Percentiles rank a stretch among this genome's conserved stretches.
Evolutionary conservation across 2,797 vertebrate species (phyloP).

Genomic region (Bovichtus variegatus): DNA sequence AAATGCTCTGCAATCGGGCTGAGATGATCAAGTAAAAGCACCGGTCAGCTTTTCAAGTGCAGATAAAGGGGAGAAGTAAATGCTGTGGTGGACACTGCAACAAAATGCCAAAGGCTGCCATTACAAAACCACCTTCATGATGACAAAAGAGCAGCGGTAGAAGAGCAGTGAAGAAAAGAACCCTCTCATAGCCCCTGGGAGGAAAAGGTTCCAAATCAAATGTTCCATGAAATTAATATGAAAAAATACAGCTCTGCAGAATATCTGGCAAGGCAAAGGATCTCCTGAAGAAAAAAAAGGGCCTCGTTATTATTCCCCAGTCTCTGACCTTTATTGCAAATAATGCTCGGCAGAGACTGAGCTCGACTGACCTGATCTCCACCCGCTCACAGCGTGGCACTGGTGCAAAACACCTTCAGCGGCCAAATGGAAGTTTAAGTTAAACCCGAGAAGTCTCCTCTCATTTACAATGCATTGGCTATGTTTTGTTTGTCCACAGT

Average conservation of each 20-base stretch:
- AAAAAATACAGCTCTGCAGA: slow-evolving; percentile 75
- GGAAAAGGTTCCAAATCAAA: slow-evolving; percentile 78
- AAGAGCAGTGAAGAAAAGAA: slow-evolving; percentile 65
- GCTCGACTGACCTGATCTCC: slow-evolving; percentile 62
- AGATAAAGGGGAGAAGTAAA: slow-evolving; percentile 62
- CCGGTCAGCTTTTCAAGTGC: slow-evolving; percentile 57
- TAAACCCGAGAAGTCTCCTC: slow-evolving; percentile 58
- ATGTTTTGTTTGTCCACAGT: slow-evolving; percentile 71
- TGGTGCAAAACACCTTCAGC: slow-evolving; percentile 53
- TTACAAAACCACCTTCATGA: slow-evolving; percentile 72
- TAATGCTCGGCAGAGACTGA: slow-evolving; percentile 53
- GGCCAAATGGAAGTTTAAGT: slow-evolving; percentile 75
- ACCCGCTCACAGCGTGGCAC: slow-evolving; percentile 51
- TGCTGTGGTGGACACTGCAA: slow-evolving; percentile 47
- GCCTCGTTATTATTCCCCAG: slow-evolving; percentile 66
- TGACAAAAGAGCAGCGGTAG: slow-evolving; percentile 72
- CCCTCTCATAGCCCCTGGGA: slow-evolving; percentile 59
- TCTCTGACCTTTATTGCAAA: slow-evolving; percentile 81
- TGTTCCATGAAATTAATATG: slow-evolving; percentile 86
- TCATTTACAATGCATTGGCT: slow-evolving; percentile 72
- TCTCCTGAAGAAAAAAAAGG: slow-evolving; percentile 63
- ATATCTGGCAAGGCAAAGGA: slow-evolving; percentile 66
- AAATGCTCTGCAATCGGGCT: slow-evolving; percentile 27
- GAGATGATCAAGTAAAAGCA: slow-evolving; percentile 55
- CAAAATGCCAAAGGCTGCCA: slow-evolving; percentile 73